Evolutionary conservation across 2,888 invertebrate species (phyloP).

Genomic region (Biston betularia): DNA sequence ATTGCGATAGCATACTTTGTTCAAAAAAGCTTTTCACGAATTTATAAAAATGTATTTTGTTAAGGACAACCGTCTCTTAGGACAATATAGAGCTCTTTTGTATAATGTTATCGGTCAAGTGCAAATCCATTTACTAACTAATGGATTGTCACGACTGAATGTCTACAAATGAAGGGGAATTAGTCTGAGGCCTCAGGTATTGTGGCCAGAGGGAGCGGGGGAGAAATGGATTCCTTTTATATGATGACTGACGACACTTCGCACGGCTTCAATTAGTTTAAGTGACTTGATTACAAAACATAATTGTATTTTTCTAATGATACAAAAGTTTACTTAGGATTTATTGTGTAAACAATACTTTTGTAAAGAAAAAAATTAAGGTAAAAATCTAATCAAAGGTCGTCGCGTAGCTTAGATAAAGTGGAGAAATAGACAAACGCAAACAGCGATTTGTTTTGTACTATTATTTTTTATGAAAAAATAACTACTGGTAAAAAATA

Average conservation of each 20-base stretch:
- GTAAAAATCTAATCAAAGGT: too few relatives aligned
- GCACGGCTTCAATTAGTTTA: too few relatives aligned
- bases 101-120: slow-evolving; percentile 51
- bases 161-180: slow-evolving; percentile 58
- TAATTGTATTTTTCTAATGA: too few relatives aligned
- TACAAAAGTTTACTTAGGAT: too few relatives aligned
- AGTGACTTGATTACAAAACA: too few relatives aligned
- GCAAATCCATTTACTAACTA: slow-evolving; percentile 61
- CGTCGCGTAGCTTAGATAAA: too few relatives aligned
- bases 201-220: slow-evolving; percentile 19
- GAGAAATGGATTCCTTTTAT: slow-evolving; percentile 47
- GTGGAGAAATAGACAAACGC: too few relatives aligned
- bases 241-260: slow-evolving; percentile 13
- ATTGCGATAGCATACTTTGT: slow-evolving; percentile 15
- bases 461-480: too few relatives aligned
- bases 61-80: slow-evolving; percentile 27
- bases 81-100: slow-evolving; percentile 24
- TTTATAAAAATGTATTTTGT: slow-evolving; percentile 26
- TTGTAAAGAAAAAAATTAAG: too few relatives aligned
- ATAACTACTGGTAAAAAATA: too few relatives aligned
- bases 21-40: slow-evolving; percentile 19
- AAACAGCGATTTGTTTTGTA: too few relatives aligned
- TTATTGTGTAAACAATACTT: too few relatives aligned
- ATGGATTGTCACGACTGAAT: slow-evolving; percentile 63
- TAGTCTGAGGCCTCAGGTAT: slow-evolving; percentile 49